Evolutionary conservation across 2,113 vertebrate genomes (phyloP), one percentile per base, ranked within the genome.

Genomic region (Pipa parva): DNA sequence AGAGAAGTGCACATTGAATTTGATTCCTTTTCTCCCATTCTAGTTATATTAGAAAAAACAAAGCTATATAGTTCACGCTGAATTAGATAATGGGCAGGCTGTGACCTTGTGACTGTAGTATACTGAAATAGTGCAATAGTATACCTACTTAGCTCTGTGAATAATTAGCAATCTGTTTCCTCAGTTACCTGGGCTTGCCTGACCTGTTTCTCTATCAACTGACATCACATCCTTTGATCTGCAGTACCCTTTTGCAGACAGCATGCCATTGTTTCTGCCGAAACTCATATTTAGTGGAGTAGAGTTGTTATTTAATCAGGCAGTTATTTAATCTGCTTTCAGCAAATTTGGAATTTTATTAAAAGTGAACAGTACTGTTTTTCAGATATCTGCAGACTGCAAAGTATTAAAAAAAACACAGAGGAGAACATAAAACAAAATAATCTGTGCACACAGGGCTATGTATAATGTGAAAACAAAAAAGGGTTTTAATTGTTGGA

Each of bases 201-300:
- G 91, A 96, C 94, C 92, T 93, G 94, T 96, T 94, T 88, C 83
- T 82, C 86, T 80, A 71, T 82, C 77, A 81, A 81, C 79, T 88
- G 85, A 88, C 90, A 89, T 89, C 86, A 86, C 74, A 83, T 77
- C 76, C 87, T 89, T 88, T 88, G 85, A 88, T 86, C 84, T 84
- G 74, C 60, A 63, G 72, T 49, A 66, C 66, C 71, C 63, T 75
- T 74, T 75, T 80, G 59, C 45, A 45, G 78, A 83, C 80, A 83
- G 81, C 68, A 66, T 62, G 69, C 77, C 86, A 83, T 83, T 84
- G 78, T 80, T 77, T 87, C 52, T 58, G 60, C 71, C 54, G 60
- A 26, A 27, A 76, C 65, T 74, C 72, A 71, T 52, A 61, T 73
- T 73, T 46, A 58, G 17, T 33, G 45, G 17, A 50, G 21, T 22